Base-by-base conservation (phyloP, 2,888 invertebrate genomes). In the Tyria jacobaeae region DNA sequence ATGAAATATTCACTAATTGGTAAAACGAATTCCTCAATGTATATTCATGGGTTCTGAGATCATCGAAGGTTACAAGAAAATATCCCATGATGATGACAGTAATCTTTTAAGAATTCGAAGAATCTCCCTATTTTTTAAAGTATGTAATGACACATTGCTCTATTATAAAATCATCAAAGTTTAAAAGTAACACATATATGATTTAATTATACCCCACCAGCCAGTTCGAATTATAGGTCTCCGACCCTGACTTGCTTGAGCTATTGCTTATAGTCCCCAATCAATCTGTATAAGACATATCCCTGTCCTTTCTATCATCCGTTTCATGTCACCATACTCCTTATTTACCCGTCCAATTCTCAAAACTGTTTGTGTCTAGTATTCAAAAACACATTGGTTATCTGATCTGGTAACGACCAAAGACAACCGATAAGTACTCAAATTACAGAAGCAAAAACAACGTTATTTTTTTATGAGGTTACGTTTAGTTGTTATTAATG, bases 1-100 rank as follows among this genome's bases (percentile, higher is more conserved):
- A 78, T 72, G 66, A 80, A 83, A 84, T 83, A 83, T 84, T 84
- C 78, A 70, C 71, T 78, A 80, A 81, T 76, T 75, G 75, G 71
- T 66, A 48, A 71, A 61, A 57, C 59, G 62, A 71, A 80, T 80
- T 79, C 78, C 73, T 76, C 59, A 61, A 65, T 60, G 64, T 66
- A 57, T 71, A 67, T 61, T 76, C 75, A 72, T 71, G 68, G 73
- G 64, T 61, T 71, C 56, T 67, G 68, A 76, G 68, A 70, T 75
- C 77, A 76, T 76, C 64, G 62, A 44, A 66, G 64, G 62, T 66
- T 66, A 37, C 64, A 55, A 69, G 64, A 73, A 74, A 75, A 68
- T 64, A 48, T 65, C 48, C 66, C 68, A 66, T 70, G 57, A 35
- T 47, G 57, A 57, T 57, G 35, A 70, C 66, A 52, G 25, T 68